Percentiles rank a stretch among this genome's conserved stretches.
These are phyloP conservation scores for Platalea minor DNA, from an alignment of 2,797 vertebrate genomes.

Conservation along the genomic window DNA sequence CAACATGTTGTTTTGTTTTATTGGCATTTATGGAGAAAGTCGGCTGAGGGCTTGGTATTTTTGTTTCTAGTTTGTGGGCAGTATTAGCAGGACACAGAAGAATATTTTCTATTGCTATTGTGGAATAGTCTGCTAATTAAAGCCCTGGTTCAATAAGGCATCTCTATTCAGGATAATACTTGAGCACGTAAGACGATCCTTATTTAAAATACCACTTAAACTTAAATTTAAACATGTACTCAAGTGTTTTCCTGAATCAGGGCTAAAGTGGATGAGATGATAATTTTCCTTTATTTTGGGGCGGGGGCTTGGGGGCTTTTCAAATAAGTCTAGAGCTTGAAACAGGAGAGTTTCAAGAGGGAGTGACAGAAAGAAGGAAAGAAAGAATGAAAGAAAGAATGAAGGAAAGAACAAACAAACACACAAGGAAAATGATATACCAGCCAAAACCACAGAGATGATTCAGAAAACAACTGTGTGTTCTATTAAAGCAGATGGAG, in stretches of 20 bases:
- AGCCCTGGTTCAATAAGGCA: neutral
- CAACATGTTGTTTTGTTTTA: neutral
- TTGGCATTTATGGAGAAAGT: neutral
- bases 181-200: neutral
- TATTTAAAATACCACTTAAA: slow-evolving; percentile 1
- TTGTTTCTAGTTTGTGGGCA: neutral
- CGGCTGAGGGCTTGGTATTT: neutral
- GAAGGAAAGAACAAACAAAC: slow-evolving; percentile 29
- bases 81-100: neutral
- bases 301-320: neutral
- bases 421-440: slow-evolving; percentile 37
- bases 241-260: neutral
- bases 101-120: neutral
- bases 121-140: neutral
- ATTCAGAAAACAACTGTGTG: slow-evolving; percentile 63
- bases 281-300: neutral
- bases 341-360: neutral
- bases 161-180: neutral
- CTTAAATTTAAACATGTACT: neutral
- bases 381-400: neutral
- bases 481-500: slow-evolving; percentile 56
- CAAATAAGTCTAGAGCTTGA: neutral
- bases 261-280: neutral
- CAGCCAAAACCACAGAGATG: slow-evolving; percentile 60
- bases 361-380: neutral